Base-by-base conservation (phyloP, 2,888 invertebrate species). In the Drosophila seclusa region DNA sequence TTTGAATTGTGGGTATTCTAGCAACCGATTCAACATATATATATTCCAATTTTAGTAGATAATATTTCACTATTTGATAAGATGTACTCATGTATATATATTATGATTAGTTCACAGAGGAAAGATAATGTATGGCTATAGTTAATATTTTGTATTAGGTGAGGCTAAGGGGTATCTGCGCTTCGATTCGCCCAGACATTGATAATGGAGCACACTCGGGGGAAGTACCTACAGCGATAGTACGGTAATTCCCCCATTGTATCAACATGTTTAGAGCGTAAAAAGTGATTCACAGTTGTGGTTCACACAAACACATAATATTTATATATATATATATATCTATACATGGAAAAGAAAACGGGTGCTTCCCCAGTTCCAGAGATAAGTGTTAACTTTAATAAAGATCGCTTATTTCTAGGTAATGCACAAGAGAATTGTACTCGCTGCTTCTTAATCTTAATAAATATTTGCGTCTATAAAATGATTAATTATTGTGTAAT, bases 221-320 rank as follows among this genome's bases (percentile, higher is more conserved):
- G 75, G 74, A 76, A 78, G 45, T 52, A 76, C 78, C n/a, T 6
- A 18, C 5, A 36, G 29, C n/a, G 24, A 24, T 61, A 11, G 32
- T 16, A 18, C 29, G 32, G 78, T 75, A 40, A 53, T 61, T 75
- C 78, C 78, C 78, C 74, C 74, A 13, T 48, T 13, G 38, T 34
- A 16, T 10, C 42, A 13, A 4, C 32, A 59, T 36, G 24, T 24
- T 11, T 21, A 38, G n/a, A 29, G 21, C 27, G 21, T 0, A 45
- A 21, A 21, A 27, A 38, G 45, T 75, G 75, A 75, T 45, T 78
- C 67, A 75, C 59, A 50, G 2, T 16, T 16, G 6, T 21, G 42
- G 6, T 18, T 29, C 29, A 55, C 10, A 18, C 13, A 38, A 21
- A 52, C 10, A n/a, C 53, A 67, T 11, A 38, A 36, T 16, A 6